Evolutionary conservation across 2,888 invertebrate genomes (phyloP), one percentile per base, ranked within the genome.

Genomic region (Gortyna flavago): DNA sequence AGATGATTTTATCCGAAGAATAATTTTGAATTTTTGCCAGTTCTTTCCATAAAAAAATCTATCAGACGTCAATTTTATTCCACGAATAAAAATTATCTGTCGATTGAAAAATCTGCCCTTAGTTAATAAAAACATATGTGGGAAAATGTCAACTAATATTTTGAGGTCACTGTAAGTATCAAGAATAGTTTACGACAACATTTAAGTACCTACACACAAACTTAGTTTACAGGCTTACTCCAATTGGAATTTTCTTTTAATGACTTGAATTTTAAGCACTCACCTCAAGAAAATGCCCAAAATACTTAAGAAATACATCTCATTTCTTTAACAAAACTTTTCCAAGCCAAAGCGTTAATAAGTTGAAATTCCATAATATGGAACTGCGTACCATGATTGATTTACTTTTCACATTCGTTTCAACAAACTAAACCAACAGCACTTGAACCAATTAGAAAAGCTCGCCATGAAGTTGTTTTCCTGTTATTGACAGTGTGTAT

Each of bases 361-460:
- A 78, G 82, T 81, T 67, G 62, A 77, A 85, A 76, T 85, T 66
- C 74, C 54, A 8, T 76, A 73, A 72, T 74, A 38, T 77, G 74
- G 67, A 85, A 81, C 69, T 85, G 66, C 68, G 77, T 79, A 85
- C 80, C 81, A 89, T 91, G 93, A 93, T 93, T 92, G 91, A 94
- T 94, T 92, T 90, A 90, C 90, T 92, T 92, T 91, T 90, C 88
- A 90, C 90, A 91, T 92, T 90, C 86, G 89, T 89, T 89, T 89
- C 88, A 87, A 90, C 89, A 88, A 90, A 90, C 89, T 90, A 91
- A 91, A 80, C 90, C 88, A 86, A 89, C 84, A 86, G 91, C 88
- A 91, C 92, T 93, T 92, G 92, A 91, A 93, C 91, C 91, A 93
- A 93, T 93, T 93, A 93, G 91, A 91, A 90, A 87, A 81, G 89